Percentiles rank a stretch among this genome's conserved stretches.
Conservation (phyloP, 2,888 invertebrate genomes). For the Harmothoe impar region DNA sequence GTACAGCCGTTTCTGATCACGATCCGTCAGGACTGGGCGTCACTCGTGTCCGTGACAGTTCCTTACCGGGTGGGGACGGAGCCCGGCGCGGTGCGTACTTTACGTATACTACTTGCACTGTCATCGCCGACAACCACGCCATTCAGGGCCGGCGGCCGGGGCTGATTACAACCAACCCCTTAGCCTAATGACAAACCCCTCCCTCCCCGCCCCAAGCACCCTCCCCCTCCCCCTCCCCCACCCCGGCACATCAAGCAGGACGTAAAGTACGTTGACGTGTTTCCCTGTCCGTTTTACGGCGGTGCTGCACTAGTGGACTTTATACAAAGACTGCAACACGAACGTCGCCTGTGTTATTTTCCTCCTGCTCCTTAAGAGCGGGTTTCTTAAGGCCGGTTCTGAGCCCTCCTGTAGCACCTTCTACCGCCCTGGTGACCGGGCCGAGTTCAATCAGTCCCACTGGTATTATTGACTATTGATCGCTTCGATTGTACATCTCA, state of each 20-base stretch:
- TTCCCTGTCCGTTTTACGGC: background rate
- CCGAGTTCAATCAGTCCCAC: constrained; percentile 31
- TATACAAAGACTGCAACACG: constrained; percentile 8
- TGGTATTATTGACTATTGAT: constrained; percentile 45
- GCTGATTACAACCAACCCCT: background rate
- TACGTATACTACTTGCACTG: constrained; percentile 33
- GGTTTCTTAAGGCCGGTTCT: background rate
- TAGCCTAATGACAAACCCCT: background rate
- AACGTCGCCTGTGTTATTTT: background rate
- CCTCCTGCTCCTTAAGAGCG: background rate
- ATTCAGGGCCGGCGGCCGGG: background rate
- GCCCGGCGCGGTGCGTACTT: constrained; percentile 26
- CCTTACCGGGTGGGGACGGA: background rate
- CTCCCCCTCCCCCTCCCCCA: background rate
- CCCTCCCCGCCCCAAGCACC: background rate
- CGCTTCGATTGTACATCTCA: constrained; percentile 41
- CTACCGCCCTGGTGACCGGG: background rate
- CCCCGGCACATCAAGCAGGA: background rate
- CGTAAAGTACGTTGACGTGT: constrained; percentile 4
- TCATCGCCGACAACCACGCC: background rate
- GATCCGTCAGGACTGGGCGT: no score
- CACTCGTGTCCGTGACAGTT: no score
- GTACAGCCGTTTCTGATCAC: background rate
- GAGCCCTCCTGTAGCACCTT: background rate
- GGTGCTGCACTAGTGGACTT: background rate